Evolutionary conservation across 2,113 vertebrate genomes (phyloP), one percentile per base, ranked within the genome.

Genomic region (Tragelaphus imberbis): DNA sequence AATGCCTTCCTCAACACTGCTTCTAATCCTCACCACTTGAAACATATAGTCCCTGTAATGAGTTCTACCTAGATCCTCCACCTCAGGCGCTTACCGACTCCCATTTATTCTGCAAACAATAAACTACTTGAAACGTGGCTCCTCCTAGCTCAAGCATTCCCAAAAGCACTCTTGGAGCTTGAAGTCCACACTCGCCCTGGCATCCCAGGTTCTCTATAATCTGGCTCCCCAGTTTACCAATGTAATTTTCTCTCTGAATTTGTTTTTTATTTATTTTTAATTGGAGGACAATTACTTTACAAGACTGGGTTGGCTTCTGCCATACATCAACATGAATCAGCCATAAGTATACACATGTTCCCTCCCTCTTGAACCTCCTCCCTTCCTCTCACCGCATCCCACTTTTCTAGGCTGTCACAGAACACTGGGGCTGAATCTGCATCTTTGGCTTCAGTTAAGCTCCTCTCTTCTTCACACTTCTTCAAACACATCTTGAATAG

Each of bases 1-100:
- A 87, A 95, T 87, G 68, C 47, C 91, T 97, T 90, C 89, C 91
- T 81, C 19, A 2, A 19, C 19, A 30, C 15, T 17, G 6, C 49
- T 21, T 44, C 94, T 68, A 91, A 80, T 40, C 14, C 68, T 53
- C n/a, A 65, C 13, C 25, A 13, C 63, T 59, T 59, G 53, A 47
- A 25, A 63, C 1, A 25, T 6, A 3, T 11, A 4, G 51, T 36
- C n/a, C 49, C 47, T 6, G 21, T 4, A 33, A n/a, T 0, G 0
- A 49, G 44, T 55, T 71, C 6, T 28, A n/a, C n/a, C 61, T 59
- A 23, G 40, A n/a, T 47, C 6, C 33, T 53, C 58, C 15, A 6
- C 28, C 40, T 92, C 40, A n/a, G 44, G 63, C 1, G 19, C 40
- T 68, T 58, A 16, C 25, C 25, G 0, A 27, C 15, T 47, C 27